These are phyloP conservation scores for Heteronetta atricapilla DNA, from an alignment of 2,113 vertebrate species.

Conservation along the genomic window DNA sequence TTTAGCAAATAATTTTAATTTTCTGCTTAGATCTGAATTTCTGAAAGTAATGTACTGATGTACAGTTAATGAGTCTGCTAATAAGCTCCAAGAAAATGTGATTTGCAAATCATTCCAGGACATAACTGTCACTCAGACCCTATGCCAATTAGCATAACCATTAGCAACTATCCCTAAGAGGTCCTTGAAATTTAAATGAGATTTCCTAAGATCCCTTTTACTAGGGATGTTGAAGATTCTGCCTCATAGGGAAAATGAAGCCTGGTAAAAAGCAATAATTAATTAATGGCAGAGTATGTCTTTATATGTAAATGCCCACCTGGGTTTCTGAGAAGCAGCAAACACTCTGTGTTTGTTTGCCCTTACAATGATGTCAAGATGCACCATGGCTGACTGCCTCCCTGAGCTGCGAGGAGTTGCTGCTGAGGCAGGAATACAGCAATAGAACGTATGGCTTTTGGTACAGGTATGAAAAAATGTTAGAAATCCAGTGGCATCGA, in stretches of 20 bases:
- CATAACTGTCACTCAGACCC: conserved; percentile 79
- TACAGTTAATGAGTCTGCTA: conserved; percentile 81
- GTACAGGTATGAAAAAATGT: rapidly evolving
- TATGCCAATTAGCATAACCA: conserved; percentile 72
- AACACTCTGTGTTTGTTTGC: not conserved
- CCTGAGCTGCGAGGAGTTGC: not conserved
- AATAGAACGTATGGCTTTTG: not conserved
- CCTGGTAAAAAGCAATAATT: conserved; percentile 25
- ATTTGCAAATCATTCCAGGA: conserved; percentile 77
- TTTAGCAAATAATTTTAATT: conserved; percentile 86
- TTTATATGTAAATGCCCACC: conserved; percentile 24
- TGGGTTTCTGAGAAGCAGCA: not conserved
- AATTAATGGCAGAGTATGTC: not conserved
- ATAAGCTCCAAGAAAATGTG: conserved; percentile 80
- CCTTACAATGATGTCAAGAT: not conserved
- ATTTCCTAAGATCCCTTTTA: conserved; percentile 61
- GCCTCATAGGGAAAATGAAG: not conserved
- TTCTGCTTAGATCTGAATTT: conserved; percentile 85
- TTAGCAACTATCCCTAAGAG: conserved; percentile 71
- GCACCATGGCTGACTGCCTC: not conserved
- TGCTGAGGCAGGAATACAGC: not conserved
- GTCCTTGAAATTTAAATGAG: conserved; percentile 74
- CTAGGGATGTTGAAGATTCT: conserved; percentile 2
- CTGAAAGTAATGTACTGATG: conserved; percentile 81
- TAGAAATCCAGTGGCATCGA: not conserved